These are phyloP conservation scores for Hypselothyrea guttata DNA, from an alignment of 2,888 invertebrate genomes.

Conservation along the genomic window DNA sequence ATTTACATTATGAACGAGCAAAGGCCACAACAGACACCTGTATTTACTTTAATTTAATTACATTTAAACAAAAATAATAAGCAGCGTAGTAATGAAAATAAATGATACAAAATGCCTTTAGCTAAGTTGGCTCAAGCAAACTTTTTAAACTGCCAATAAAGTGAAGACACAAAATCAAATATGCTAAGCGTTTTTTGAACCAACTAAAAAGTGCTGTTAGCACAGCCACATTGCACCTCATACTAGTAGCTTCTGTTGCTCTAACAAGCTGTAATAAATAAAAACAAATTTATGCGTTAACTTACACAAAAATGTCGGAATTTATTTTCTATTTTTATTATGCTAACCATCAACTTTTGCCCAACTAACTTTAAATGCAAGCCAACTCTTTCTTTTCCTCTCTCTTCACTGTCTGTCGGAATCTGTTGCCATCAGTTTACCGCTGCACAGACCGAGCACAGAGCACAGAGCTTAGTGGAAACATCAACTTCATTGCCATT, in stretches of 20 bases:
- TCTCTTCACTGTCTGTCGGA: not conserved
- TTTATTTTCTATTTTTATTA: slow-evolving; percentile 20
- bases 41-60: too few species aligned
- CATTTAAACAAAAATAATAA: not conserved
- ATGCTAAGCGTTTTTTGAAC: not conserved
- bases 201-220: too few species aligned
- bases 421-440: not conserved
- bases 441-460: not conserved
- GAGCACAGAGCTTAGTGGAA: slow-evolving; percentile 34
- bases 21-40: too few species aligned
- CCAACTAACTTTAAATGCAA: slow-evolving; percentile 41
- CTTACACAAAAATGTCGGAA: slow-evolving; percentile 50
- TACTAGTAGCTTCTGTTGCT: slow-evolving; percentile 2
- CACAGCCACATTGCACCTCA: not conserved
- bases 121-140: too few species aligned
- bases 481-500: slow-evolving; percentile 74
- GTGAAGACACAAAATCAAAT: not conserved
- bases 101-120: too few species aligned
- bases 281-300: slow-evolving; percentile 68
- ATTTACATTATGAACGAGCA: too few species aligned
- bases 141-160: too few species aligned
- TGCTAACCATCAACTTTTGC: slow-evolving; percentile 53
- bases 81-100: not conserved
- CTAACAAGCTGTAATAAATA: slow-evolving; percentile 57
- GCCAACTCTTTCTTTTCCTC: slow-evolving; percentile 25